These are phyloP conservation scores for Cantharis flavilabris DNA, from an alignment of 2,888 invertebrate genomes.

Conservation along the genomic window DNA sequence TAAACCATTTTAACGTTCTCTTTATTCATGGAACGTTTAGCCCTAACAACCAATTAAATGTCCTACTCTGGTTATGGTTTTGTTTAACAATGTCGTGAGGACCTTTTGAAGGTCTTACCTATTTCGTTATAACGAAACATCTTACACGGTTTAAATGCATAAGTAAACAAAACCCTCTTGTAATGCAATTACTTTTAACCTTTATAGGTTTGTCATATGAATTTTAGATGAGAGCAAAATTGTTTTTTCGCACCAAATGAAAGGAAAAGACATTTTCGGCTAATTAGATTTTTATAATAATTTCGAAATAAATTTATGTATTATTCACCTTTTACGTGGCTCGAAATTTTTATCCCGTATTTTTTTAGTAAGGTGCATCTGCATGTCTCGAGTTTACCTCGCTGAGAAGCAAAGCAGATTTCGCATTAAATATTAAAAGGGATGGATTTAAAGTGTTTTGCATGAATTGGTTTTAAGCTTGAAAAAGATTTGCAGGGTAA, in stretches of 20 bases:
- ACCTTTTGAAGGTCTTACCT: conserved; percentile 17
- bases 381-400: neutral
- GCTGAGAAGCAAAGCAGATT: neutral
- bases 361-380: neutral
- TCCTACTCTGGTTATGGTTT: conserved; percentile 28
- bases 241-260: neutral
- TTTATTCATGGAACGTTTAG: conserved; percentile 22
- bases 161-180: conserved; percentile 13
- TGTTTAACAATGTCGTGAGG: conserved; percentile 29
- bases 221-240: conserved; percentile 7
- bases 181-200: conserved; percentile 15
- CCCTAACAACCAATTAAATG: conserved; percentile 31
- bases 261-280: neutral
- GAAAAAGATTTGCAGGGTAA: neutral
- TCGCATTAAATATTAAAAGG: neutral
- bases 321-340: neutral
- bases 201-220: conserved; percentile 5
- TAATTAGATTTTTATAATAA: neutral
- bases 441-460: neutral
- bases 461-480: neutral
- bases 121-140: conserved; percentile 19
- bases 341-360: neutral
- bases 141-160: conserved; percentile 13
- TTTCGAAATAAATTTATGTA: neutral
- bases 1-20: conserved; percentile 22